A percentile compares a stretch with the other conserved stretches of the same genome.
Conservation (phyloP, 2,888 invertebrate species). For the Desoria tigrina region DNA sequence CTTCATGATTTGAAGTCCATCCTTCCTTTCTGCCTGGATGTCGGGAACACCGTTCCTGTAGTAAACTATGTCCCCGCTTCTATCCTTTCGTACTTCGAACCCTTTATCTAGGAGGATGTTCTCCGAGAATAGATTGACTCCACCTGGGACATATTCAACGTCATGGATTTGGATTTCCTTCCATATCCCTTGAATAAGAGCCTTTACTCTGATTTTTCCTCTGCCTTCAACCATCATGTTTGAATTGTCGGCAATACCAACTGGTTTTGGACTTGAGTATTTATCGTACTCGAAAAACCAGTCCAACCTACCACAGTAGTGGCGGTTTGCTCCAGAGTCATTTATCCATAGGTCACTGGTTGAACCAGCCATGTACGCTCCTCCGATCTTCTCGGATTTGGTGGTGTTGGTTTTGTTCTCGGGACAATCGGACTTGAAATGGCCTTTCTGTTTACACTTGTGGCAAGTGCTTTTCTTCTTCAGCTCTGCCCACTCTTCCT, state of each 20-base stretch:
- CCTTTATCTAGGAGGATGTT: conserved; percentile 33
- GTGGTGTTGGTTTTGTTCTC: too few relatives aligned
- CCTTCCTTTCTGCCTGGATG: conserved; percentile 18
- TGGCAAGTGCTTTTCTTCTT: neutral
- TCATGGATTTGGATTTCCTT: conserved; percentile 19
- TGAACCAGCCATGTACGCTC: too few relatives aligned
- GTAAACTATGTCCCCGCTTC: conserved; percentile 14
- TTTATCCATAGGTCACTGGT: too few relatives aligned
- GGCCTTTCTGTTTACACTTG: neutral
- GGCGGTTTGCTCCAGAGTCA: too few relatives aligned
- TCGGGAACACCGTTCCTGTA: conserved; percentile 16
- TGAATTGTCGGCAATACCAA: conserved; percentile 22
- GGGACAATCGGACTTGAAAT: neutral
- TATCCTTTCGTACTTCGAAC: conserved; percentile 24
- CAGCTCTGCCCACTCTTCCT: neutral
- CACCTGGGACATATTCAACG: conserved; percentile 32
- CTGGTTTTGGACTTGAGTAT: conserved; percentile 19
- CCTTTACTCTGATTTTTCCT: conserved; percentile 32
- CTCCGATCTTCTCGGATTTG: too few relatives aligned
- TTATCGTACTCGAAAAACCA: too few relatives aligned
- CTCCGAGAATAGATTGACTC: conserved; percentile 37
- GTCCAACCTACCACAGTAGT: too few relatives aligned
- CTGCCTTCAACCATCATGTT: conserved; percentile 1
- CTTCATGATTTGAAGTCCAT: conserved; percentile 34
- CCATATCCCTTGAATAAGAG: conserved; percentile 22